Conservation (phyloP, 2,797 vertebrate species). For the Chelidonichthys spinosus region DNA sequence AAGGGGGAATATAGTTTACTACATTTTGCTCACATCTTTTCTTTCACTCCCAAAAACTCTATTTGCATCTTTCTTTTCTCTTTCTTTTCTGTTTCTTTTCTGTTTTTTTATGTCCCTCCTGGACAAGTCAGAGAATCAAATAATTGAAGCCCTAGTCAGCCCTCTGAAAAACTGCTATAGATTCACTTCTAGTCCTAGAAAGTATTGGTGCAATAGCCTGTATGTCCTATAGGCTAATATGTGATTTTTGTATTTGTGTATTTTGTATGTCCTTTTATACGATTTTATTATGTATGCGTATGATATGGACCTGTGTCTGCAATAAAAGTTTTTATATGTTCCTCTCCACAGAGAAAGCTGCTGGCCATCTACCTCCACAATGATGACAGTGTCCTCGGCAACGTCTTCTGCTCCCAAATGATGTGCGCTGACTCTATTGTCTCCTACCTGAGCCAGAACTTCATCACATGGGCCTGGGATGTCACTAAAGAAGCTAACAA, state of each 20-base stretch:
- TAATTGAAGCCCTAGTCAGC: too few relatives aligned
- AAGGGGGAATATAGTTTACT: background rate
- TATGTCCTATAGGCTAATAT: too few relatives aligned
- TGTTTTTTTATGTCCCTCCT: constrained; percentile 5
- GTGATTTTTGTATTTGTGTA: too few relatives aligned
- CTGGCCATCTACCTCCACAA: constrained; percentile 99
- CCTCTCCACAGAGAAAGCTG: constrained; percentile 94
- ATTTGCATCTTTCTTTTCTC: constrained; percentile 50
- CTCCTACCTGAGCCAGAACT: constrained; percentile 99
- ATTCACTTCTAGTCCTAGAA: too few relatives aligned
- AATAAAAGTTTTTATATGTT: background rate
- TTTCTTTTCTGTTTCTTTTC: constrained; percentile 53
- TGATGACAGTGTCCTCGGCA: constrained; percentile 98
- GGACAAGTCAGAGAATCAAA: too few relatives aligned
- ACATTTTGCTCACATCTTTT: constrained; percentile 3
- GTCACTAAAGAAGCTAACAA: constrained; percentile 98
- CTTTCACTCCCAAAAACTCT: background rate
- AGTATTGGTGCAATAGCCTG: too few relatives aligned
- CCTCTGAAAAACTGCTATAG: too few relatives aligned
- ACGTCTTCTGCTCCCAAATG: constrained; percentile 99
- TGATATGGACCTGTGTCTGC: too few relatives aligned
- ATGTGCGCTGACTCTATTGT: constrained; percentile 99
- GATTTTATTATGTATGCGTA: too few relatives aligned
- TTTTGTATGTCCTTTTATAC: too few relatives aligned
- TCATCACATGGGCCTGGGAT: constrained; percentile 99